These are phyloP conservation scores for Lasioglossum baleicum DNA, from an alignment of 1,140 invertebrate genomes.

Conservation along the genomic window DNA sequence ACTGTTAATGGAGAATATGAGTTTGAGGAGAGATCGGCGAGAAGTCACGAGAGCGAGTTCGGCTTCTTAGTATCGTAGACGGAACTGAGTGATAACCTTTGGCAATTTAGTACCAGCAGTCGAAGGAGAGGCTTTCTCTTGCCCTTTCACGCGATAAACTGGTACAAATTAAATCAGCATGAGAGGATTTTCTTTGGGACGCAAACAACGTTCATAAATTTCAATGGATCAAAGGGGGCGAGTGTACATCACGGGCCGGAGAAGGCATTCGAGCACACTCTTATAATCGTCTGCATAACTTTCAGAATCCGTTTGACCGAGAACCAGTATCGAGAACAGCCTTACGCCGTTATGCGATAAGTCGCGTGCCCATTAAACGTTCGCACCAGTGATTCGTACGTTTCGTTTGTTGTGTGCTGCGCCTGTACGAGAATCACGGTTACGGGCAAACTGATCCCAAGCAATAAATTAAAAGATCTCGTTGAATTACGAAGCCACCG, in stretches of 20 bases:
- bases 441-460: not conserved
- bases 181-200: constrained; percentile 52
- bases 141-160: constrained; percentile 50
- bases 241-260: constrained; percentile 59
- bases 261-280: constrained; percentile 69
- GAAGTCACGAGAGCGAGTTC: constrained; percentile 7
- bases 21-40: not conserved
- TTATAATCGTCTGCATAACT: constrained; percentile 77
- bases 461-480: constrained; percentile 15
- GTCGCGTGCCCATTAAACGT: constrained; percentile 75
- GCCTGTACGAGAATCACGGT: constrained; percentile 10
- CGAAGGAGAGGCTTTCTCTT: not conserved
- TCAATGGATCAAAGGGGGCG: constrained; percentile 66
- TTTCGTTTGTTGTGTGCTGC: constrained; percentile 28
- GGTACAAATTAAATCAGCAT: constrained; percentile 63
- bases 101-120: constrained; percentile 38
- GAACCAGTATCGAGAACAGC: constrained; percentile 77
- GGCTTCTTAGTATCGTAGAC: constrained; percentile 13
- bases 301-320: constrained; percentile 77
- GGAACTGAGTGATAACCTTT: constrained; percentile 30
- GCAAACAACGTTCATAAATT: constrained; percentile 69
- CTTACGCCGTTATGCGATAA: constrained; percentile 79
- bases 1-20: constrained; percentile 8
- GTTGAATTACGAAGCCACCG: not conserved
- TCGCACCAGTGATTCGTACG: constrained; percentile 58